Evolutionary conservation across 2,797 vertebrate species (phyloP).

Genomic region (Synanceia verrucosa): DNA sequence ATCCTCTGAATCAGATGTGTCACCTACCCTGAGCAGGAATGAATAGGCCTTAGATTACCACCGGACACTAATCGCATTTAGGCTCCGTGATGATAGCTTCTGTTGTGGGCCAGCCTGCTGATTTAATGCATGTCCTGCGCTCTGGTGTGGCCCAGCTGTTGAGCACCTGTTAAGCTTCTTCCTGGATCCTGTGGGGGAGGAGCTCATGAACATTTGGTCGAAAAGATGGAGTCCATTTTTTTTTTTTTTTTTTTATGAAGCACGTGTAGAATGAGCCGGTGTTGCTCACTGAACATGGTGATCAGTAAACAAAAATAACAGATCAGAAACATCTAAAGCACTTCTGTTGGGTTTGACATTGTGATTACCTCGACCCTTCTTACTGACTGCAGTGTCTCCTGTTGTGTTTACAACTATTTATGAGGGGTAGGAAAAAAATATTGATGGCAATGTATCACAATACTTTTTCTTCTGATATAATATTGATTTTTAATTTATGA

Average conservation of each 20-base stretch:
- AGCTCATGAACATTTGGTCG: neutral
- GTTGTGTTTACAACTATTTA: too few relatives aligned
- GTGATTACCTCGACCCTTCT: too few relatives aligned
- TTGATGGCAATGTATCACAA: too few relatives aligned
- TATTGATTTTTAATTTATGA: too few relatives aligned
- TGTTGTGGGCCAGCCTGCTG: slow-evolving; percentile 36
- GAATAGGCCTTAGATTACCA: slow-evolving; percentile 69
- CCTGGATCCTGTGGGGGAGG: neutral
- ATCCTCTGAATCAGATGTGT: slow-evolving; percentile 74
- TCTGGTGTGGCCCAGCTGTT: slow-evolving; percentile 51
- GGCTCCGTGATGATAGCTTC: slow-evolving; percentile 55
- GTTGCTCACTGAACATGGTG: neutral
- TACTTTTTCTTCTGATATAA: too few relatives aligned
- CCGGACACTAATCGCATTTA: slow-evolving; percentile 73
- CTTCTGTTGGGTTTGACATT: too few relatives aligned
- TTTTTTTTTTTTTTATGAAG: neutral
- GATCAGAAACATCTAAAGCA: neutral
- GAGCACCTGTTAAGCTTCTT: slow-evolving; percentile 59
- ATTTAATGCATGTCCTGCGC: slow-evolving; percentile 44
- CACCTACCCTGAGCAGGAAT: slow-evolving; percentile 63
- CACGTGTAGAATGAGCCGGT: too few relatives aligned
- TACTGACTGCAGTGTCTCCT: too few relatives aligned
- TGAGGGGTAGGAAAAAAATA: too few relatives aligned
- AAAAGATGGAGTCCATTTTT: neutral
- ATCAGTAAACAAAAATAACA: neutral